A percentile compares a stretch with the other conserved stretches of the same genome.
phyloP scores from a whole-genome alignment of 1,140 invertebrate species.

The Globodera ellingtonae region DNA sequence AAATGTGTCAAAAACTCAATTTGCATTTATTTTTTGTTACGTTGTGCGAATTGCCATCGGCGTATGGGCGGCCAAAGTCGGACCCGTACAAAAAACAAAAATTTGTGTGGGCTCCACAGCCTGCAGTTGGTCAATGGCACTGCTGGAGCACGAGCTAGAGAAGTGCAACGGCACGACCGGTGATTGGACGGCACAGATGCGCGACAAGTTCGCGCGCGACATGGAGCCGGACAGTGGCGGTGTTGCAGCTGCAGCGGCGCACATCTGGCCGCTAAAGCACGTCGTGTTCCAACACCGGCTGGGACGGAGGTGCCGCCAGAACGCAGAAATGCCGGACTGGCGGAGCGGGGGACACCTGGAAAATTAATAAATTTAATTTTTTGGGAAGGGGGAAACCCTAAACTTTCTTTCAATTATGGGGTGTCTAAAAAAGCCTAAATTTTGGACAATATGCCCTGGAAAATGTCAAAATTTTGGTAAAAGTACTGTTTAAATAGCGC shows the following conservation, averaged over 20 bases:
- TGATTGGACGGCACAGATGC: not conserved
- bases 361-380: too few relatives aligned
- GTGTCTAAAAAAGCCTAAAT: too few relatives aligned
- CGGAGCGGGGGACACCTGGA: not conserved
- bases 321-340: not conserved
- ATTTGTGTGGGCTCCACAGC: conserved; percentile 22
- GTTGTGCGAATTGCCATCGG: too few relatives aligned
- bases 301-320: conserved; percentile 2
- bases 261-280: not conserved
- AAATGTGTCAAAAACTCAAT: too few relatives aligned
- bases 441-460: too few relatives aligned
- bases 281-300: conserved; percentile 10
- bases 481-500: too few relatives aligned
- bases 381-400: too few relatives aligned
- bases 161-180: not conserved
- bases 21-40: too few relatives aligned
- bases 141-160: conserved; percentile 15
- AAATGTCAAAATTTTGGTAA: too few relatives aligned
- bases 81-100: conserved; percentile 15
- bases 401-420: too few relatives aligned
- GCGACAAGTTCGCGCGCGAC: conserved; percentile 10
- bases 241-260: not conserved
- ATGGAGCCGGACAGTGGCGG: conserved; percentile 12
- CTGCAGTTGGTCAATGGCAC: conserved; percentile 18
- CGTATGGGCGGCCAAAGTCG: too few relatives aligned